Conservation (phyloP, 2,888 invertebrate genomes). For the Thysanoteuthis rhombus region DNA sequence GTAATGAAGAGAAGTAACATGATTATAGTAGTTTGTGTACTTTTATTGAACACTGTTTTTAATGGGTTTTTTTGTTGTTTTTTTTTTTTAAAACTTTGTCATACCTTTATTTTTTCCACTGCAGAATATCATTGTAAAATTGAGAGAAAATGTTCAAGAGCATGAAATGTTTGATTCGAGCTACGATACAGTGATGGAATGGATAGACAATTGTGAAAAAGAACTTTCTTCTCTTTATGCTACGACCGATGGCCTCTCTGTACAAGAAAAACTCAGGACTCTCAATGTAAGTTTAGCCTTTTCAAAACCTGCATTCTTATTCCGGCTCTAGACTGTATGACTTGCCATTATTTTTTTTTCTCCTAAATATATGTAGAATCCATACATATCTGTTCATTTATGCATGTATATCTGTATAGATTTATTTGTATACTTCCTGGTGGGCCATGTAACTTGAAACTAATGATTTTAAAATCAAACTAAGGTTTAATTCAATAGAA, state of each 20-base stretch:
- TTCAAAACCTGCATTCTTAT: neutral
- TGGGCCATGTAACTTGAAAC: too few relatives aligned
- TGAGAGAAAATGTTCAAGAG: slow-evolving; percentile 78
- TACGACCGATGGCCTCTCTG: slow-evolving; percentile 76
- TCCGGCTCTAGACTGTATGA: too few relatives aligned
- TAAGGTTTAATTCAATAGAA: too few relatives aligned
- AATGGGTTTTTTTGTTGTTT: neutral
- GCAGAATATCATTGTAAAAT: slow-evolving; percentile 77
- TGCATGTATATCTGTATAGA: too few relatives aligned
- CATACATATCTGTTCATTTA: too few relatives aligned
- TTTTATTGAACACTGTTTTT: neutral
- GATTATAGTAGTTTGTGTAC: neutral
- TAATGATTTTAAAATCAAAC: too few relatives aligned
- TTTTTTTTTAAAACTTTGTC: neutral
- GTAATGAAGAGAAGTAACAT: neutral
- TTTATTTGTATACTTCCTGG: too few relatives aligned
- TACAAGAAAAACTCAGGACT: slow-evolving; percentile 74
- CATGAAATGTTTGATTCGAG: slow-evolving; percentile 89
- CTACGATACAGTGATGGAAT: slow-evolving; percentile 86
- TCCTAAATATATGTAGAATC: too few relatives aligned
- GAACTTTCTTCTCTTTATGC: slow-evolving; percentile 83
- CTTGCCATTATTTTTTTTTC: too few relatives aligned
- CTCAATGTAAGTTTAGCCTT: neutral
- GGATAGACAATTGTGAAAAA: slow-evolving; percentile 84
- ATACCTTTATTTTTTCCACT: neutral